phyloP scores from a whole-genome alignment of 2,113 vertebrate genomes.

The Excalfactoria chinensis region DNA sequence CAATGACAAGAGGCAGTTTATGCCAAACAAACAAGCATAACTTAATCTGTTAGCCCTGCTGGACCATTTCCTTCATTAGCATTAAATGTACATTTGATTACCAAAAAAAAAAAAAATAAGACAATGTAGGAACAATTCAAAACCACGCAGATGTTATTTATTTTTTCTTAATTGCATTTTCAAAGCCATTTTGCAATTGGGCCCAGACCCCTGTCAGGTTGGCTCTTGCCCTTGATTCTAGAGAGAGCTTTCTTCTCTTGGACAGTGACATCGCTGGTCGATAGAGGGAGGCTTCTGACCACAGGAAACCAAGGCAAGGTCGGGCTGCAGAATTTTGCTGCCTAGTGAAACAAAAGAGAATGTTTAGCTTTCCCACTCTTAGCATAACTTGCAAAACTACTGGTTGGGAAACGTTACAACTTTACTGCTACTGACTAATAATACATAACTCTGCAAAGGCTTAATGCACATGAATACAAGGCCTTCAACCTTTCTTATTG shows the following conservation, averaged over 20 bases:
- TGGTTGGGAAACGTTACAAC: background rate
- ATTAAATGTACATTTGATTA: background rate
- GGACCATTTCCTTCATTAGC: background rate
- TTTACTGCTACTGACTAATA: background rate
- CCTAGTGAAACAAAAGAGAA: background rate
- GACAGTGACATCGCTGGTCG: background rate
- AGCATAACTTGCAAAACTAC: background rate
- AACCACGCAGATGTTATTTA: background rate
- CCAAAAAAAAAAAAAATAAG: background rate
- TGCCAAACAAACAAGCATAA: background rate
- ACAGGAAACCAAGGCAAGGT: rapidly evolving
- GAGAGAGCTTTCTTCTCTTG: background rate
- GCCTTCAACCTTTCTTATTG: background rate
- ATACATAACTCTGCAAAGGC: background rate
- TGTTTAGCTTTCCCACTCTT: background rate
- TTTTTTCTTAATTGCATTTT: background rate
- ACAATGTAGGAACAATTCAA: background rate
- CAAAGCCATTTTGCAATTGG: background rate
- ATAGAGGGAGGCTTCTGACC: conserved; percentile 66
- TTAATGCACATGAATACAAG: background rate
- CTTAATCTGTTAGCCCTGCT: background rate
- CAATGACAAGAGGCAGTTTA: background rate
- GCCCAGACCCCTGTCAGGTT: background rate
- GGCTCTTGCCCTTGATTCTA: background rate
- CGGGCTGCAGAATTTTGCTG: background rate